phyloP scores from a whole-genome alignment of 2,797 vertebrate species.

The Lithobates pipiens region DNA sequence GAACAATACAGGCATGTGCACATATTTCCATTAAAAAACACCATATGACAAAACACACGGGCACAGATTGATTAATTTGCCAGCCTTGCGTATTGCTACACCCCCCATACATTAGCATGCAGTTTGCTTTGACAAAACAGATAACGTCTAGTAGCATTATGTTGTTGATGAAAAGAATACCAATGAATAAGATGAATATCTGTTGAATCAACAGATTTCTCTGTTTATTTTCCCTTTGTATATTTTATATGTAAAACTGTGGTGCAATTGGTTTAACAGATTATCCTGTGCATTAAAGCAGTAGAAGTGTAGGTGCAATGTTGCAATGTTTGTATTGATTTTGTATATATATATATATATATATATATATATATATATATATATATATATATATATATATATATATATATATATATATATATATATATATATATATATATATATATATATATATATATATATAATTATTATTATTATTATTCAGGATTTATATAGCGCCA shows the following conservation, averaged over 20 bases:
- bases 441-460: too few species aligned
- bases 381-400: too few species aligned
- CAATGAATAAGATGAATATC: constrained; percentile 57
- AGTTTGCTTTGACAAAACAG: constrained; percentile 56
- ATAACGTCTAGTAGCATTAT: constrained; percentile 51
- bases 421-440: too few species aligned
- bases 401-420: too few species aligned
- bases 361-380: too few species aligned
- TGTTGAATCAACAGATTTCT: constrained; percentile 46
- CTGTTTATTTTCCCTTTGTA: constrained; percentile 47
- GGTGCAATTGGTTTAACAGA: constrained; percentile 37
- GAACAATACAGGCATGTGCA: constrained; percentile 39
- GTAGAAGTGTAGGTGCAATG: background rate
- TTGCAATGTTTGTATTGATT: too few species aligned
- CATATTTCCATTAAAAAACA: constrained; percentile 47
- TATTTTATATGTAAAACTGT: constrained; percentile 41
- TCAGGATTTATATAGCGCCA: too few species aligned
- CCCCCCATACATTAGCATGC: constrained; percentile 47
- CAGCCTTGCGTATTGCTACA: constrained; percentile 7
- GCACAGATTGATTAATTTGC: constrained; percentile 32
- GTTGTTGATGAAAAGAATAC: constrained; percentile 54
- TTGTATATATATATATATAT: too few species aligned
- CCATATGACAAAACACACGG: constrained; percentile 39
- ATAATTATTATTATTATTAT: too few species aligned
- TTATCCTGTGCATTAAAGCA: constrained; percentile 33